Evolutionary conservation across 2,113 vertebrate species (phyloP).

Genomic region (Dolichallabes microphthalmus): DNA sequence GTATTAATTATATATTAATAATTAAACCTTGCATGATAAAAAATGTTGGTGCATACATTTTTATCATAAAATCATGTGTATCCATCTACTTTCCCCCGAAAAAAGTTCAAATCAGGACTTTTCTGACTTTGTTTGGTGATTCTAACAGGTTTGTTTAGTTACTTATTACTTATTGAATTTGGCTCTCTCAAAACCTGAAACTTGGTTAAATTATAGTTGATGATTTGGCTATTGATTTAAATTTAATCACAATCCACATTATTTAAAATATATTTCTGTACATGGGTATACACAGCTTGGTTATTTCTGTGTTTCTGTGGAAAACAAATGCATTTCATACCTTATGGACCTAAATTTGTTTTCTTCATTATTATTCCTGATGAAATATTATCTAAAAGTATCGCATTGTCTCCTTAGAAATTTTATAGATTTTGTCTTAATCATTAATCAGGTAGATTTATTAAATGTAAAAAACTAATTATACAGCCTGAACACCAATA

Average conservation of each 20-base stretch:
- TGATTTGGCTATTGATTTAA: neutral
- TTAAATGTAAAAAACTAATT: neutral
- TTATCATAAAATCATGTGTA: too few relatives aligned
- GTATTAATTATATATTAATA: too few relatives aligned
- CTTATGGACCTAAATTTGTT: neutral
- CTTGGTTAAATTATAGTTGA: neutral
- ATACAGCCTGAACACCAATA: neutral
- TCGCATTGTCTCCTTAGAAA: neutral
- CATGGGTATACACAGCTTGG: conserved; percentile 1
- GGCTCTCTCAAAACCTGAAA: neutral
- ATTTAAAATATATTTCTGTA: conserved; percentile 1
- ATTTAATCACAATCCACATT: neutral
- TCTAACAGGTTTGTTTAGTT: neutral
- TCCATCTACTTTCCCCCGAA: neutral
- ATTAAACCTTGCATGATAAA: too few relatives aligned
- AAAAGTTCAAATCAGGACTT: neutral
- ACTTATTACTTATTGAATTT: neutral
- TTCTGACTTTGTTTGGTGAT: neutral
- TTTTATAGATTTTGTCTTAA: neutral
- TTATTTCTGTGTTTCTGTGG: neutral
- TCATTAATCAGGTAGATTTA: neutral
- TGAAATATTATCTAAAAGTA: conserved; percentile 8
- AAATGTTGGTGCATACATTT: too few relatives aligned
- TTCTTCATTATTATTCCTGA: neutral
- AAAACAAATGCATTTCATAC: neutral